phyloP scores from a whole-genome alignment of 2,113 vertebrate genomes.

The Phyllostomus hastatus region DNA sequence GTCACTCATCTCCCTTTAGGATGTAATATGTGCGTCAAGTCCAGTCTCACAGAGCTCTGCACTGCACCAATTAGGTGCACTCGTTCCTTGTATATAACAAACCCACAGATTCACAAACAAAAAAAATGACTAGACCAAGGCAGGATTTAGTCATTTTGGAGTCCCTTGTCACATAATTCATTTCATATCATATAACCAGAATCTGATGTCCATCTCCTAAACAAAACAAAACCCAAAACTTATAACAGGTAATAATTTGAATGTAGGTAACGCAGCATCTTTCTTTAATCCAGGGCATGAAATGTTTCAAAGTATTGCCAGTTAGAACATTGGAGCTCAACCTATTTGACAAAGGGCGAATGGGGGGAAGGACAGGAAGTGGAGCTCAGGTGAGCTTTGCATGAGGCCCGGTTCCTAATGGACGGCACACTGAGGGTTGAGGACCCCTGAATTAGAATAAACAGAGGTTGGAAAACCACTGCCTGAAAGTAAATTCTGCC shows the following conservation, averaged over 20 bases:
- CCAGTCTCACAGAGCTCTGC: background rate
- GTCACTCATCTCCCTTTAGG: background rate
- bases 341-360: too few species aligned
- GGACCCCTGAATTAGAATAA: background rate
- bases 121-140: background rate
- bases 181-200: background rate
- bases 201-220: background rate
- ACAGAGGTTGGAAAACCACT: background rate
- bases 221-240: background rate
- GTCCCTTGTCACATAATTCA: background rate
- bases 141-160: background rate
- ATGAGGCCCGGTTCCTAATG: too few species aligned
- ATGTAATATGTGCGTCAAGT: background rate
- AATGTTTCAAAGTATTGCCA: background rate
- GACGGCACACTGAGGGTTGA: too few species aligned
- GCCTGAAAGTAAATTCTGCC: background rate
- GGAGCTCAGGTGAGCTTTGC: too few species aligned
- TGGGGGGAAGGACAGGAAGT: too few species aligned
- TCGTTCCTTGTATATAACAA: background rate
- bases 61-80: background rate
- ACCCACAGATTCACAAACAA: background rate
- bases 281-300: background rate
- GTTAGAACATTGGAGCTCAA: too few species aligned
- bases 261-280: background rate
- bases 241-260: background rate